Conservation (phyloP, 1,140 invertebrate genomes). For the Neelides sp. region DNA sequence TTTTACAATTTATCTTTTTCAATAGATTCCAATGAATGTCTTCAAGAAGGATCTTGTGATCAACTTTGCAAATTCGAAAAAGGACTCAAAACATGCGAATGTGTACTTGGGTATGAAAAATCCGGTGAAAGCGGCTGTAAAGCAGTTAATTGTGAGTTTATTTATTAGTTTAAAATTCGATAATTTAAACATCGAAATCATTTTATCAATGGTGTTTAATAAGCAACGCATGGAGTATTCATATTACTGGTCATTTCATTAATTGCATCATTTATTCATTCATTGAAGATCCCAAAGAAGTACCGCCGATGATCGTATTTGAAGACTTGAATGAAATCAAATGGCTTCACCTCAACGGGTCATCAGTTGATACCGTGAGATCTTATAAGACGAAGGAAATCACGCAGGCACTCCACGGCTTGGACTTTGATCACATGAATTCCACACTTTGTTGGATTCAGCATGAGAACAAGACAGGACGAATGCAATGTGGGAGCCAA, state of each 20-base stretch:
- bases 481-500: constrained; percentile 46
- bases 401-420: constrained; percentile 42
- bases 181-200: constrained; percentile 6
- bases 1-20: constrained; percentile 32
- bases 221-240: too few species aligned
- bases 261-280: not conserved
- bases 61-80: constrained; percentile 59
- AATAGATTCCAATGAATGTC: constrained; percentile 64
- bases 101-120: constrained; percentile 57
- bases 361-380: constrained; percentile 36
- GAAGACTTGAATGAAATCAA: constrained; percentile 43
- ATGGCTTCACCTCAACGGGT: constrained; percentile 43
- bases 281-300: constrained; percentile 39
- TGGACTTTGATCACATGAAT: constrained; percentile 33
- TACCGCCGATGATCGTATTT: constrained; percentile 42
- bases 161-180: constrained; percentile 9
- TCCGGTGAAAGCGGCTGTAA: constrained; percentile 41
- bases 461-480: constrained; percentile 38
- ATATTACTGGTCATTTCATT: not conserved
- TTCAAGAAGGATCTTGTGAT: constrained; percentile 57
- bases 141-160: constrained; percentile 52
- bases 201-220: too few species aligned
- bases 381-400: constrained; percentile 35
- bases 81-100: constrained; percentile 61
- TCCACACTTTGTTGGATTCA: constrained; percentile 50